Evolutionary conservation across 2,888 invertebrate genomes (phyloP), one percentile per base, ranked within the genome.

Genomic region (Myopa tessellatipennis): DNA sequence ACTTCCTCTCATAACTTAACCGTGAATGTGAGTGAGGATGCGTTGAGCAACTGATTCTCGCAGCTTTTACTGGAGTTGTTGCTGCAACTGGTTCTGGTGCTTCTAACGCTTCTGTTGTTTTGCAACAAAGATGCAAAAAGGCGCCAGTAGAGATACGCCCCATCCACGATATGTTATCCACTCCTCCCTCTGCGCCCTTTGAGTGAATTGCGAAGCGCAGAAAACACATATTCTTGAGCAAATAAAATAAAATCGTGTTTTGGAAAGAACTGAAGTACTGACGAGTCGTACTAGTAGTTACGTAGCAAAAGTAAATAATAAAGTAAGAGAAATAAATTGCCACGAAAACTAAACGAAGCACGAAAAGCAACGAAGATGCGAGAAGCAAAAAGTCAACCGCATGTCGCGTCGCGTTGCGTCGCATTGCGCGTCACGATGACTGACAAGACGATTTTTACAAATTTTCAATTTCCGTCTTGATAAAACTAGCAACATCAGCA

Each of bases 221-320:
- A 45, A 45, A 45, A 45, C 3, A 45, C 10, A 45, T 52, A 70
- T 70, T 36, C 55, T 70, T 52, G 76, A 38, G 52, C 45, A 69
- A 58, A 38, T 58, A 71, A 55, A 77, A 77, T 77, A 65, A 40
- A 77, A 77, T 45, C 45, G 45, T 26, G 26, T 26, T 26, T 26
- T 26, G 26, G 26, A 26, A 26, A 26, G 2, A 26, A 26, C 26
- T 26, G 26, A 26, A 26, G 26, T 26, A 26, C 45, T 45, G 10
- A 8, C 10, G 45, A 45, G 45, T 10, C 10, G 10, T 10, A 10
- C 3, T n/a, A n/a, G 10, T 10, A 45, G 10, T 10, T 8, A 55
- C 55, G n/a, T 18, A 58, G 40, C 18, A 61, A 10, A 68, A 45
- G 5, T 38, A 40, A 45, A 68, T 16, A 26, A 7, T 7, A 34